Conservation (phyloP, 2,113 vertebrate species). For the Typhlomys cinereus region DNA sequence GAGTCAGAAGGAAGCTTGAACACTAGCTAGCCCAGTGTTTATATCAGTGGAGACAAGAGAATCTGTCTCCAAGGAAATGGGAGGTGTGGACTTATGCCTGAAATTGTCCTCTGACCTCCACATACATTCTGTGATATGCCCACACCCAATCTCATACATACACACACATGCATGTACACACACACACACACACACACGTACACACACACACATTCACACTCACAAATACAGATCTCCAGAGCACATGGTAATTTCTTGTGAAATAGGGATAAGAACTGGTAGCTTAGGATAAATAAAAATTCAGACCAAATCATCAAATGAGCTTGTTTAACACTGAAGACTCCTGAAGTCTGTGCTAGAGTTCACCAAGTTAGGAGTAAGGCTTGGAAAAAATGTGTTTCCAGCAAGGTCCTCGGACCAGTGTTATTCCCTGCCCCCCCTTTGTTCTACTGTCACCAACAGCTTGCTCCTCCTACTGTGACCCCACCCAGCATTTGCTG, state of each 20-base stretch:
- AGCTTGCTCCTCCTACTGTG: neutral
- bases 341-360: neutral
- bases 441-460: neutral
- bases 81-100: too few relatives aligned
- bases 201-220: too few relatives aligned
- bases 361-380: neutral
- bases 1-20: too few relatives aligned
- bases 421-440: neutral
- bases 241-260: neutral
- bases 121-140: too few relatives aligned
- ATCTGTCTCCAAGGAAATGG: too few relatives aligned
- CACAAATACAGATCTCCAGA: neutral
- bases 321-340: neutral
- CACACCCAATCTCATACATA: too few relatives aligned
- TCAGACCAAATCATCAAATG: neutral
- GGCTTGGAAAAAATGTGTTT: neutral
- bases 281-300: neutral
- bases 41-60: too few relatives aligned
- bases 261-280: neutral
- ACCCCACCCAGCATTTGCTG: neutral
- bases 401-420: neutral
- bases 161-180: too few relatives aligned
- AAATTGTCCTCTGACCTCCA: too few relatives aligned
- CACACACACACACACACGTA: too few relatives aligned
- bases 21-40: too few relatives aligned